Percentiles rank a stretch among this genome's conserved stretches.
Evolutionary conservation across 2,113 vertebrate genomes (phyloP).

Genomic region (Falcunculus frontatus): DNA sequence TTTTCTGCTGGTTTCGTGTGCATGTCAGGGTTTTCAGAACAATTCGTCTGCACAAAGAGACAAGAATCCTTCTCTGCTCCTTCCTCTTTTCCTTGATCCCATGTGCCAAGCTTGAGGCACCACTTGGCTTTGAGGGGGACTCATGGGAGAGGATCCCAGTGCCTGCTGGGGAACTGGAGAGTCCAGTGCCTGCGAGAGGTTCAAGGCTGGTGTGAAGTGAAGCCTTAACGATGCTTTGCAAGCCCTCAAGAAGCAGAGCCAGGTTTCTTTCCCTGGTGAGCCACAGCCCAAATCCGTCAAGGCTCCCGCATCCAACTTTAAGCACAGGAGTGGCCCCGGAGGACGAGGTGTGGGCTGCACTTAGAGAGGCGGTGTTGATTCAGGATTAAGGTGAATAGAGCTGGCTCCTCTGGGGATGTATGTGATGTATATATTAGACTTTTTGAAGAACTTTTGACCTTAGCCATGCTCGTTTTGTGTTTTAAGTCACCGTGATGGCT

Average conservation of each 20-base stretch:
- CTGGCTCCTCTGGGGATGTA: not conserved
- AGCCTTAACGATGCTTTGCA: not conserved
- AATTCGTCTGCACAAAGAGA: not conserved
- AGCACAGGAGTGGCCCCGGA: rapidly evolving
- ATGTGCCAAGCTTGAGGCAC: not conserved
- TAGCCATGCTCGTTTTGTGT: not conserved
- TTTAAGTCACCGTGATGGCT: not conserved
- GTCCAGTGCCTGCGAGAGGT: rapidly evolving
- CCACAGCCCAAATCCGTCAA: not conserved
- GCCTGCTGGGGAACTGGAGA: rapidly evolving
- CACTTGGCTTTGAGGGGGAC: rapidly evolving
- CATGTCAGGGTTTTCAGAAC: not conserved
- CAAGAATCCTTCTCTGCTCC: not conserved
- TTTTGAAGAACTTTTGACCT: slow-evolving; percentile 5
- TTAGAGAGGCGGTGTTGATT: not conserved
- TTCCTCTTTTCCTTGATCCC: not conserved
- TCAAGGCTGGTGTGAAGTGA: not conserved
- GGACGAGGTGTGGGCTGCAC: not conserved
- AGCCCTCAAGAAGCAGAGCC: not conserved
- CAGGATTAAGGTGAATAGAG: slow-evolving; percentile 43
- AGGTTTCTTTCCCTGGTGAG: not conserved
- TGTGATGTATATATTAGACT: not conserved
- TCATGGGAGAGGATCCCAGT: not conserved
- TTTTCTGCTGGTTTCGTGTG: not conserved
- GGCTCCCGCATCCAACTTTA: not conserved